A percentile compares a stretch with the other conserved stretches of the same genome.
phyloP scores from a whole-genome alignment of 2,888 invertebrate genomes.

The Aromia moschata region DNA sequence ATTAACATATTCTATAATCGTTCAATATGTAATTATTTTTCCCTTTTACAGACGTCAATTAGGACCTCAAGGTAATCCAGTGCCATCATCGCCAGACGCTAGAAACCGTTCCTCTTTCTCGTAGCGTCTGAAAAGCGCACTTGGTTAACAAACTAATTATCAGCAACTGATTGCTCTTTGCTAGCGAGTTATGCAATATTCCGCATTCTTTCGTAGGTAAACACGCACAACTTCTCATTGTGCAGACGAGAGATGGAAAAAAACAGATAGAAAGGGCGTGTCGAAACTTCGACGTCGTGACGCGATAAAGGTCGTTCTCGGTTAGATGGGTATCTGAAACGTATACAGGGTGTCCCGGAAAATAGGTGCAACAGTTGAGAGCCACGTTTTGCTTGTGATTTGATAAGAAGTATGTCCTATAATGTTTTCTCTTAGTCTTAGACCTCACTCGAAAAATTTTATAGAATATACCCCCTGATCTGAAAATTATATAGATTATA shows the following conservation, averaged over 20 bases:
- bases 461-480: too few species aligned
- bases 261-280: background rate
- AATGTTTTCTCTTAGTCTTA: too few species aligned
- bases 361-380: too few species aligned
- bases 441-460: too few species aligned
- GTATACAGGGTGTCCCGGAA: too few species aligned
- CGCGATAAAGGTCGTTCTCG: background rate
- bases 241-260: background rate
- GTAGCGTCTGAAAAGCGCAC: background rate
- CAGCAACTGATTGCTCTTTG: slow-evolving; percentile 3
- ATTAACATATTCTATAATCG: too few species aligned
- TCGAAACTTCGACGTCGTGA: background rate
- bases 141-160: slow-evolving; percentile 4
- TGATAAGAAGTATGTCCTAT: too few species aligned
- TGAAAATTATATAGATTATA: too few species aligned
- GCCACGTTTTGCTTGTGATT: too few species aligned
- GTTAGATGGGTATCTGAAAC: too few species aligned
- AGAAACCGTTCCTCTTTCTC: slow-evolving; percentile 7
- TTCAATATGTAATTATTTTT: too few species aligned
- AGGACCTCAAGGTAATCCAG: slow-evolving; percentile 20
- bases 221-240: background rate
- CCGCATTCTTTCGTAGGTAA: slow-evolving; percentile 15
- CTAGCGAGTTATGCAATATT: slow-evolving; percentile 13
- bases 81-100: slow-evolving; percentile 21
- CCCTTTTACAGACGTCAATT: background rate